Conservation (phyloP, 2,888 invertebrate species). For the Microplitis deprimator region DNA sequence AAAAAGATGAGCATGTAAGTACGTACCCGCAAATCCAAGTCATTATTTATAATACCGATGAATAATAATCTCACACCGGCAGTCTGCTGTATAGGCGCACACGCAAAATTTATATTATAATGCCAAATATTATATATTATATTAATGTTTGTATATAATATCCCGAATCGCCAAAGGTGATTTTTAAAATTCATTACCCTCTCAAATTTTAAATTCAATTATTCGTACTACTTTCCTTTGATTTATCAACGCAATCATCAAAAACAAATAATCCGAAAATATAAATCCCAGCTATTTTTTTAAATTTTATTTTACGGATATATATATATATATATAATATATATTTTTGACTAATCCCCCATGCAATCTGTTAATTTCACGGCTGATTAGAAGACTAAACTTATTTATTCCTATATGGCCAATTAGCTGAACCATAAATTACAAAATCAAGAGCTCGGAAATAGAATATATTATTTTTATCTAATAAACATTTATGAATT, state of each 20-base stretch:
- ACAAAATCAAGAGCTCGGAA: not conserved
- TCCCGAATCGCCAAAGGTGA: constrained; percentile 50
- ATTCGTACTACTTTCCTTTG: constrained; percentile 58
- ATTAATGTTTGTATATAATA: constrained; percentile 25
- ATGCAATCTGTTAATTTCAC: constrained; percentile 56
- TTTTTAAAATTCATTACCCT: constrained; percentile 60
- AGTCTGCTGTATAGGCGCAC: not conserved
- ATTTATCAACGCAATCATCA: constrained; percentile 49
- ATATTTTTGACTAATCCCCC: constrained; percentile 15
- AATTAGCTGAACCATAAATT: constrained; percentile 46
- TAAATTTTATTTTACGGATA: not conserved
- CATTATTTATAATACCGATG: constrained; percentile 46
- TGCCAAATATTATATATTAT: constrained; percentile 14
- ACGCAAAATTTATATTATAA: constrained; percentile 1
- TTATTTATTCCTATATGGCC: constrained; percentile 55
- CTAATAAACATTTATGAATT: not conserved
- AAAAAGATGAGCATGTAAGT: constrained; percentile 5
- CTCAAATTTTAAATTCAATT: constrained; percentile 59
- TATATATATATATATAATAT: not conserved
- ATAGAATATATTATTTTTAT: not conserved
- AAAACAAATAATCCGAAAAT: not conserved
- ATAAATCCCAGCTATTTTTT: not conserved
- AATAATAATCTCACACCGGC: constrained; percentile 12
- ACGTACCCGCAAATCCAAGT: constrained; percentile 36
- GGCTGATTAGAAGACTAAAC: constrained; percentile 53